phyloP scores from a whole-genome alignment of 1,140 invertebrate species.

The Bombus affinis region DNA sequence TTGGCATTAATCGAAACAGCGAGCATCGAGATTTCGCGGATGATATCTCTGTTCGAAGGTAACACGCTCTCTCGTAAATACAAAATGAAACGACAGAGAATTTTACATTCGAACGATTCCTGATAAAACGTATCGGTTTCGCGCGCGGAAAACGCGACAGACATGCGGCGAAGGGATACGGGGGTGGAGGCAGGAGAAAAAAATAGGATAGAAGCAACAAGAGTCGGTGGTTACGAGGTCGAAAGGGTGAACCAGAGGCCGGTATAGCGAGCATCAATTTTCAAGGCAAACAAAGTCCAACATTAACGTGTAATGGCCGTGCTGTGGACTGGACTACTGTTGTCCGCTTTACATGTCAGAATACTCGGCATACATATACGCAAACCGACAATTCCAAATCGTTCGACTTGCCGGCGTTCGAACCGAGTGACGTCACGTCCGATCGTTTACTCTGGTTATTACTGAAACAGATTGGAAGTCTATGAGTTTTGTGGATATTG shows the following conservation, averaged over 20 bases:
- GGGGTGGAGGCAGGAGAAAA: not conserved
- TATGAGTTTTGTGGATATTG: conserved; percentile 63
- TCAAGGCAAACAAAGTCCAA: conserved; percentile 61
- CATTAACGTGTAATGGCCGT: conserved; percentile 63
- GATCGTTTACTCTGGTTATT: conserved; percentile 70
- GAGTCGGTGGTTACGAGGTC: conserved; percentile 29
- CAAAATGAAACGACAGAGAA: conserved; percentile 7
- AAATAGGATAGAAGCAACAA: conserved; percentile 25
- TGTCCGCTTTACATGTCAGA: conserved; percentile 41
- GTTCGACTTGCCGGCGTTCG: conserved; percentile 41
- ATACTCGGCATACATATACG: not conserved
- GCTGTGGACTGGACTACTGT: conserved; percentile 34
- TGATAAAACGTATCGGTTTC: conserved; percentile 26
- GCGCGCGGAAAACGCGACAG: not conserved
- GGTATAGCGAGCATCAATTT: conserved; percentile 64
- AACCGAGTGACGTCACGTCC: conserved; percentile 66
- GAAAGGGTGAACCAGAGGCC: conserved; percentile 13
- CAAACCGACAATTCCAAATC: conserved; percentile 57
- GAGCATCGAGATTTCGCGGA: not conserved
- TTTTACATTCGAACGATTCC: conserved; percentile 28
- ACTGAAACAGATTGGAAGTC: conserved; percentile 69
- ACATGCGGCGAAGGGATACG: not conserved
- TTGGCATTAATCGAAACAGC: too few relatives aligned
- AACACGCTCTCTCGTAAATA: not conserved
- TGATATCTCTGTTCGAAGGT: not conserved